phyloP scores from a whole-genome alignment of 2,888 invertebrate genomes.

The Trachelus troglodyta region DNA sequence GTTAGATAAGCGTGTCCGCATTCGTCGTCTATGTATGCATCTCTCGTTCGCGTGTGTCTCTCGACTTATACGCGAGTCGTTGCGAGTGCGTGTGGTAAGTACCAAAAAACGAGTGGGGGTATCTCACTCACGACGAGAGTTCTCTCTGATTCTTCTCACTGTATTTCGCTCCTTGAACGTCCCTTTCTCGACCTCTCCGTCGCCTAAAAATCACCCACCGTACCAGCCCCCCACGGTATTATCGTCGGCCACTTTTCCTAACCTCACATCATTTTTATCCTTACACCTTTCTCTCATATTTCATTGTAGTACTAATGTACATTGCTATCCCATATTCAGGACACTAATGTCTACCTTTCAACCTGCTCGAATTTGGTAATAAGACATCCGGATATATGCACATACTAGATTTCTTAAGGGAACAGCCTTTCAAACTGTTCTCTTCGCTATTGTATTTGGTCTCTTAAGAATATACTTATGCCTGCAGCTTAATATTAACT shows the following conservation, averaged over 20 bases:
- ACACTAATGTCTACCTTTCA: neutral
- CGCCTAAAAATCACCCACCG: conserved; percentile 2
- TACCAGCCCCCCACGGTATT: neutral
- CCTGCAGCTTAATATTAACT: neutral
- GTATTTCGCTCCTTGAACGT: conserved; percentile 6
- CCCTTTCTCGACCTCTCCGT: neutral
- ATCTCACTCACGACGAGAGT: neutral
- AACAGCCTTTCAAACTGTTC: neutral
- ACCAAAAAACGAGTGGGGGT: conserved; percentile 8
- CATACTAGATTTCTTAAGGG: neutral
- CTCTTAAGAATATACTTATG: neutral
- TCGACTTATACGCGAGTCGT: conserved; percentile 1
- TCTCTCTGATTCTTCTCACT: neutral
- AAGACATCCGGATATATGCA: neutral
- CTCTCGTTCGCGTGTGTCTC: neutral
- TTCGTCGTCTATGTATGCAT: conserved; percentile 6
- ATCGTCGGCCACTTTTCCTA: neutral
- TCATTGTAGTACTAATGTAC: neutral
- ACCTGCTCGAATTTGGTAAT: neutral
- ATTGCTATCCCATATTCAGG: neutral
- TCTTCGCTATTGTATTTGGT: neutral
- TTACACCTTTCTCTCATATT: neutral
- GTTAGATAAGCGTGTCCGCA: conserved; percentile 12
- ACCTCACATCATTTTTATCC: neutral
- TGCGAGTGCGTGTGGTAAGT: conserved; percentile 13